These are phyloP conservation scores for Hephaestus fuliginosus DNA, from an alignment of 2,797 vertebrate species.

Conservation along the genomic window DNA sequence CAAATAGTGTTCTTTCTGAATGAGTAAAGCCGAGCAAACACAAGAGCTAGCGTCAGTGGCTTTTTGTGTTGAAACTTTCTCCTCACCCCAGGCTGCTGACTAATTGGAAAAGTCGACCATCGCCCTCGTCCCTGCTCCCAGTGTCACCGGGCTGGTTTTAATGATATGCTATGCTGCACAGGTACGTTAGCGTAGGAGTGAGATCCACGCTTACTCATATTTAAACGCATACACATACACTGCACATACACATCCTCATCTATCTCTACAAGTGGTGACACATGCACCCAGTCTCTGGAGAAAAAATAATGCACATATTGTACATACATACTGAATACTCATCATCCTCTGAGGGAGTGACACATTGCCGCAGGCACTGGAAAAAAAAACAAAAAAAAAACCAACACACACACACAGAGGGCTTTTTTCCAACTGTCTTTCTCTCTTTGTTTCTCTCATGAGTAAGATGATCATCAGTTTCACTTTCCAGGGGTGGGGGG, in stretches of 20 bases:
- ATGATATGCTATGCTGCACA: slow-evolving; percentile 6
- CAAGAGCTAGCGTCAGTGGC: not conserved
- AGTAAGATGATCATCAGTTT: slow-evolving; percentile 15
- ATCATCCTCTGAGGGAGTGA: slow-evolving; percentile 41
- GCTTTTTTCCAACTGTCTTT: slow-evolving; percentile 24
- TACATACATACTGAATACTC: slow-evolving; percentile 16
- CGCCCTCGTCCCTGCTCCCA: slow-evolving; percentile 3
- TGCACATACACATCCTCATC: not conserved
- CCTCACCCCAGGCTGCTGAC: slow-evolving; percentile 26
- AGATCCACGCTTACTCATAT: not conserved
- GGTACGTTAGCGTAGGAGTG: slow-evolving; percentile 16
- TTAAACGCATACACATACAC: not conserved
- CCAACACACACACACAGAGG: not conserved
- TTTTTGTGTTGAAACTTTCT: slow-evolving; percentile 46
- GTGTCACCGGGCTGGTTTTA: slow-evolving; percentile 36
- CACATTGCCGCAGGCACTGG: not conserved
- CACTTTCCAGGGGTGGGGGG: no score
- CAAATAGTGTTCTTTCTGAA: slow-evolving; percentile 16
- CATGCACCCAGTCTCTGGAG: not conserved
- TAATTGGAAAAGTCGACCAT: slow-evolving; percentile 40
- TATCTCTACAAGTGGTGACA: not conserved
- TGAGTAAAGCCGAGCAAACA: slow-evolving; percentile 14
- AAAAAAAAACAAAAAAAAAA: not conserved
- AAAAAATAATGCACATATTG: slow-evolving; percentile 11
- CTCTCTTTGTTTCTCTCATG: slow-evolving; percentile 17